Base-by-base conservation (phyloP, 2,113 vertebrate genomes). In the Grus americana region DNA sequence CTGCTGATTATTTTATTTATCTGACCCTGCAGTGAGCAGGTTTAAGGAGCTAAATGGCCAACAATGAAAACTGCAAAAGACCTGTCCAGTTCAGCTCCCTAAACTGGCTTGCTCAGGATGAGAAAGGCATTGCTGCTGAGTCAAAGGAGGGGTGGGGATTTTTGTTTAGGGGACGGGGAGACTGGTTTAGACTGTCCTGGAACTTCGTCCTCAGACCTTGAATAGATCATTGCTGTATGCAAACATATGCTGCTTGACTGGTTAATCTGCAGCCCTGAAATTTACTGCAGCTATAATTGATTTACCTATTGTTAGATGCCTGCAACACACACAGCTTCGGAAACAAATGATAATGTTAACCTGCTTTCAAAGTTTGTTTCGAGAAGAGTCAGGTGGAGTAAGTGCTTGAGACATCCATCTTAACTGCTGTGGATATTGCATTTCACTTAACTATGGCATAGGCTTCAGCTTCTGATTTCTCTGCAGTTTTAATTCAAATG, bases 241-340 rank as follows among this genome's bases (percentile, higher is more conserved):
- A 95, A 81, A 94, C 83, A 49, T 61, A 80, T 16, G 93, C 86
- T 93, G 92, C 91, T 66, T 86, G 61, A 95, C 94, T 85, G 91
- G 95, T 95, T 95, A 75, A 92, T 93, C 79, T 81, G 65, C 86
- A 96, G 76, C 70, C 85, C 83, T 92, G 92, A 81, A 96, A 95
- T 91, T 93, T 65, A 47, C 80, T 71, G 58, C 76, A 63, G 55
- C 75, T 92, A 1, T 88, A 90, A 92, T 50, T 95, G 80, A 93
- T 96, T 93, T 96, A 82, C 34, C 88, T 49, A 57, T 72, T 97
- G 90, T 94, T 86, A 79, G 68, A 38, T 81, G 52, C 68, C 65
- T 90, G 49, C 86, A 95, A 86, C 57, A 44, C 46, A 36, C 30
- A 44, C 19, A 72, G 36, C 54, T 91, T 94, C 79, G 90, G 73